A percentile compares a stretch with the other conserved stretches of the same genome.
phyloP scores from a whole-genome alignment of 1,140 invertebrate species.

The Cardiocondyla obscurior region DNA sequence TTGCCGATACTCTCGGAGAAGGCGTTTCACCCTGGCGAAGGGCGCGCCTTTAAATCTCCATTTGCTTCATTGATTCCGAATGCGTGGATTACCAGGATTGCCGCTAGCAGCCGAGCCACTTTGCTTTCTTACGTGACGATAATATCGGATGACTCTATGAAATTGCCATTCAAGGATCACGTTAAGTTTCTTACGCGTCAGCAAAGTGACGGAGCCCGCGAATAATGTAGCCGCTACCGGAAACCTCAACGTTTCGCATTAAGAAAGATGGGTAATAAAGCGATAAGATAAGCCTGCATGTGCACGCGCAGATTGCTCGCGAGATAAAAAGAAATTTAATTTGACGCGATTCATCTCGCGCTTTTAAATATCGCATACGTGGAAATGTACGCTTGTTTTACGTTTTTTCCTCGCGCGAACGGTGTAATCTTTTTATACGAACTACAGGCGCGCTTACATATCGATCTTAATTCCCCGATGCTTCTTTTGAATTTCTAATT shows the following conservation, averaged over 20 bases:
- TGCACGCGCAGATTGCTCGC: background rate
- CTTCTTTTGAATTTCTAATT: background rate
- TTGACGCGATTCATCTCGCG: background rate
- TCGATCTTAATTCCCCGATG: background rate
- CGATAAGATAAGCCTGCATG: background rate
- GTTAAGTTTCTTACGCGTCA: background rate
- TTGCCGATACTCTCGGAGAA: background rate
- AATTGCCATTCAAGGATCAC: constrained; percentile 33
- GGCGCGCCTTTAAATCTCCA: constrained; percentile 45
- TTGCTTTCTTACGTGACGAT: constrained; percentile 42
- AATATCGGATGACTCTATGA: constrained; percentile 23
- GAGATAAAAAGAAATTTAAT: background rate
- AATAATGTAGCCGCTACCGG: background rate
- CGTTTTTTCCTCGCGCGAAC: background rate
- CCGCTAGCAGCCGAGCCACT: background rate
- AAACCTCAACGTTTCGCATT: background rate
- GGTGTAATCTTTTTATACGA: background rate
- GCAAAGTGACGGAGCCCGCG: background rate
- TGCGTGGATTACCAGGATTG: constrained; percentile 30
- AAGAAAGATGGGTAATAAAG: background rate
- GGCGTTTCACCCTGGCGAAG: background rate
- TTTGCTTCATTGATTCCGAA: constrained; percentile 58
- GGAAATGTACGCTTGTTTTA: background rate
- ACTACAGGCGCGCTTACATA: background rate
- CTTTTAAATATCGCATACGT: background rate